Percentiles rank a stretch among this genome's conserved stretches.
These are phyloP conservation scores for Muntiacus reevesi DNA, from an alignment of 2,113 vertebrate species.

Conservation along the genomic window DNA sequence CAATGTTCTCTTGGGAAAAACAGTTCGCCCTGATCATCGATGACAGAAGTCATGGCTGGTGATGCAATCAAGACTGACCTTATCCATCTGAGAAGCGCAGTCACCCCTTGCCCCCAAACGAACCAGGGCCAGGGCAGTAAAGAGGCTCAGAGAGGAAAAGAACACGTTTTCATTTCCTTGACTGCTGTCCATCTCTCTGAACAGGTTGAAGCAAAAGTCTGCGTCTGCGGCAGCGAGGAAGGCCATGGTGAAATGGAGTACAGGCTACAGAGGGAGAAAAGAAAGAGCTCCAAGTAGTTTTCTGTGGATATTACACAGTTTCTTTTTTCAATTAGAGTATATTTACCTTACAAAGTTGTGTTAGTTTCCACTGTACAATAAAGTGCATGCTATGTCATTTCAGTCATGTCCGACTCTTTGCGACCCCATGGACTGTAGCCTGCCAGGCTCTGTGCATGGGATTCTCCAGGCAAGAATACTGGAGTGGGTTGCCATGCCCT, in stretches of 20 bases:
- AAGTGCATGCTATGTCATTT: neutral
- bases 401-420: neutral
- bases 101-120: slow-evolving; percentile 86
- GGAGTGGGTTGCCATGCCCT: neutral
- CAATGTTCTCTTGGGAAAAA: neutral
- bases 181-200: slow-evolving; percentile 80
- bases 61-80: slow-evolving; percentile 78
- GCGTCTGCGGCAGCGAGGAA: slow-evolving; percentile 83
- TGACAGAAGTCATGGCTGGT: neutral
- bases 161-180: slow-evolving; percentile 82
- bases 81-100: slow-evolving; percentile 86
- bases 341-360: neutral
- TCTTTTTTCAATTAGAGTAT: neutral
- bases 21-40: too few species aligned
- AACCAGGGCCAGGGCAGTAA: slow-evolving; percentile 87
- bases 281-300: neutral
- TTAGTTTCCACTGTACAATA: neutral
- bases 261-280: slow-evolving; percentile 53
- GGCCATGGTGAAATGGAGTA: slow-evolving; percentile 63
- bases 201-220: slow-evolving; percentile 85
- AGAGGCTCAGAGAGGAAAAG: slow-evolving; percentile 88
- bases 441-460: neutral
- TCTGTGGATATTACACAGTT: too few species aligned
- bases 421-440: neutral
- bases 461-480: neutral